Base-by-base conservation (phyloP, 2,113 vertebrate genomes). In the Heloderma charlesbogerti region DNA sequence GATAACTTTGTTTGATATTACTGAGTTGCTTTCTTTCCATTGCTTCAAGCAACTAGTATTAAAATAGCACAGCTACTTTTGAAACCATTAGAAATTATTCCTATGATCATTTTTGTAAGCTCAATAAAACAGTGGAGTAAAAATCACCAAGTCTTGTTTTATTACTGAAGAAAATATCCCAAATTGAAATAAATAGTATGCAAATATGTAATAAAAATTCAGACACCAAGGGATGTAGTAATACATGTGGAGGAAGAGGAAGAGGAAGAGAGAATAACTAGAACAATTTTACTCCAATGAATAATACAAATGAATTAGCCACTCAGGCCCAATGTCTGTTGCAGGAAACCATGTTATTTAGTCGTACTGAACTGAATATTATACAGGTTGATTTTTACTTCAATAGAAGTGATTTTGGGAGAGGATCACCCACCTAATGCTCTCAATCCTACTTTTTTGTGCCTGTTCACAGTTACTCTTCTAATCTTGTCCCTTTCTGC, bases 181-280 rank as follows among this genome's bases (percentile, higher is more conserved):
- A 88, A 93, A 91, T 43, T 89, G 84, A 92, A 63, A 87, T 48
- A 90, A 94, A 92, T 90, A 0, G 9, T 89, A 89, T 79, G 48
- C 79, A 95, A 95, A 94, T 93, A 94, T 79, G 1, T 75, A 25
- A 94, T 74, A 31, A 92, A 94, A 93, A 91, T 89, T 88, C 45
- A 90, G 91, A 81, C 80, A 90, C 85, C 90, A n/a, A 74, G 45
- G 0, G 82, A 90, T 88, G 89, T 77, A 91, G n/a, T 75, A 60
- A 72, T 84, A 45, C 1, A 18, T 54, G 37, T 66, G 80, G 37
- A 20, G 1, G 12, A 78, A 88, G 43, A 88, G 66, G 18, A 87
- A 15, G 15, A 66, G 6, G 43, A 7, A 3, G 8, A 4, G 0
- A 2, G 5, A 91, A 90, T 13, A 92, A 86, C 88, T 27, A 88